These are phyloP conservation scores for Hepsetus odoe DNA, from an alignment of 2,113 vertebrate genomes.

Conservation along the genomic window DNA sequence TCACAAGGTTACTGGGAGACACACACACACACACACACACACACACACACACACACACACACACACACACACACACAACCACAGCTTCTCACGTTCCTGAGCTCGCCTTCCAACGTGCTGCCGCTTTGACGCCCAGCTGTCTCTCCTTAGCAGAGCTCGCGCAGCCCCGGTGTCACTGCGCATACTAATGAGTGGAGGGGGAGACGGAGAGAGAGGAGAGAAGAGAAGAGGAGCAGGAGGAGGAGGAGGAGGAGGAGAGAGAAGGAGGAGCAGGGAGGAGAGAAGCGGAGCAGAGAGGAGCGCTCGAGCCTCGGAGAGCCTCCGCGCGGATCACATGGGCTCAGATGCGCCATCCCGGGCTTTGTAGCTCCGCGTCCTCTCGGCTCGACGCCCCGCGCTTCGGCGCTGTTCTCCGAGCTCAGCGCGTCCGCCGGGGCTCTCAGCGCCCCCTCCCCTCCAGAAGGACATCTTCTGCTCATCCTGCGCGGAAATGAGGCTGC, in stretches of 20 bases:
- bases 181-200: conserved; percentile 54
- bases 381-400: background rate
- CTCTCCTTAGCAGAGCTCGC: conserved; percentile 41
- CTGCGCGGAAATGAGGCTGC: background rate
- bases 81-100: conserved; percentile 46
- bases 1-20: conserved; percentile 51
- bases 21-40: conserved; percentile 30
- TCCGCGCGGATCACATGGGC: background rate
- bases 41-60: conserved; percentile 25
- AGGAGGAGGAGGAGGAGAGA: background rate
- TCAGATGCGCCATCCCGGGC: background rate
- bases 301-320: background rate
- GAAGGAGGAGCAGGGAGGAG: conserved; percentile 6
- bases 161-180: conserved; percentile 43
- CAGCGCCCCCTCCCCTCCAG: no score
- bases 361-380: background rate
- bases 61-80: conserved; percentile 24
- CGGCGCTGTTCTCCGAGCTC: background rate
- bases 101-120: conserved; percentile 44
- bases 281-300: conserved; percentile 1
- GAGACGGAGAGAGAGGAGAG: background rate
- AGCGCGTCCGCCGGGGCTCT: no score
- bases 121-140: conserved; percentile 47
- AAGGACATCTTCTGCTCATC: background rate
- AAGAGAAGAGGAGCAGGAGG: conserved; percentile 1